phyloP scores from a whole-genome alignment of 2,888 invertebrate species.

The Piscicola geometra region DNA sequence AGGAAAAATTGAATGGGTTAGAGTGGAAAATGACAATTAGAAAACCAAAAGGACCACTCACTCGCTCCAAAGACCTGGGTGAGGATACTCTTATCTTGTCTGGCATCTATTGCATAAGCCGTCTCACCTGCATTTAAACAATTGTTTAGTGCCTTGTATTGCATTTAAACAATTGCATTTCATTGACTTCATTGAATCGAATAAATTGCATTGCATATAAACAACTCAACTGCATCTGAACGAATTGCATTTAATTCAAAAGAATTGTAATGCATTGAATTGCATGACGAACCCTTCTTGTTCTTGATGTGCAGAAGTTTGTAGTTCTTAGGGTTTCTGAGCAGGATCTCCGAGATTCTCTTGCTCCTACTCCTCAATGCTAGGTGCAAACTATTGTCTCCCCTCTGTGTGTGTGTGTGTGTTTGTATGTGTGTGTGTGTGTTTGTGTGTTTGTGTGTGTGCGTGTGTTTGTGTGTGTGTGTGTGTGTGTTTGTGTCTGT shows the following conservation, averaged over 20 bases:
- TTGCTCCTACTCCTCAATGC: constrained; percentile 79
- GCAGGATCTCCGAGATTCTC: constrained; percentile 80
- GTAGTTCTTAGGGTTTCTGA: constrained; percentile 91
- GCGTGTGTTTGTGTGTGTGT: no score
- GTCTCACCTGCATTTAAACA: constrained; percentile 67
- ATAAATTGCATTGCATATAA: no score
- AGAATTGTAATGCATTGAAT: no score
- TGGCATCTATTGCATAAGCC: constrained; percentile 92
- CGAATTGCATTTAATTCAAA: no score
- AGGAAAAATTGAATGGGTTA: background rate
- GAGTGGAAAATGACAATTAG: background rate
- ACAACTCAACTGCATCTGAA: no score
- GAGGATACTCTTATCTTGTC: constrained; percentile 86
- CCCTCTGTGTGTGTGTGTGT: constrained; percentile 64
- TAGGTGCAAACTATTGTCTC: constrained; percentile 91
- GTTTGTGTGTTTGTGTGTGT: no score
- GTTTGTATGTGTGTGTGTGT: no score
- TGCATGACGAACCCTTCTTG: constrained; percentile 62
- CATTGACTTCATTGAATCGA: no score
- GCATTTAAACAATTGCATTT: no score
- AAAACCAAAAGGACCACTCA: constrained; percentile 54
- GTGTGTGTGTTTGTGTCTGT: no score
- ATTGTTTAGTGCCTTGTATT: no score
- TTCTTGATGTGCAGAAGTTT: constrained; percentile 89
- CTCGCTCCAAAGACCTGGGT: constrained; percentile 92